These are phyloP conservation scores for Zootermopsis nevadensis DNA, from an alignment of 2,888 invertebrate species.

Conservation along the genomic window DNA sequence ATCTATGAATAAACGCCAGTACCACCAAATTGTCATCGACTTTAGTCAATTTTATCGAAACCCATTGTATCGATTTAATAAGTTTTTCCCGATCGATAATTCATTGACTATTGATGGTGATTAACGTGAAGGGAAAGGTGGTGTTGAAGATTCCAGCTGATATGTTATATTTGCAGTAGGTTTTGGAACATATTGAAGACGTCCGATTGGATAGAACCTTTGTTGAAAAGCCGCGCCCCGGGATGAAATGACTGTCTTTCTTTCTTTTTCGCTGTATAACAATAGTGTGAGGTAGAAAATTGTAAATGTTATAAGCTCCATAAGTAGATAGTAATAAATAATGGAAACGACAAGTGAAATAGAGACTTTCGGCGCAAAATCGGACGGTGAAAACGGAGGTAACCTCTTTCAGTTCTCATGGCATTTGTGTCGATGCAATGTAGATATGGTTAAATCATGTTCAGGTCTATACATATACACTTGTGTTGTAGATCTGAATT, in stretches of 20 bases:
- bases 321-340: neutral
- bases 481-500: conserved; percentile 17
- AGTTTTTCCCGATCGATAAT: neutral
- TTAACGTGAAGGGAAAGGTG: neutral
- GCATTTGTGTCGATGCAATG: neutral
- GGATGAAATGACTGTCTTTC: neutral
- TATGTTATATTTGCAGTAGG: neutral
- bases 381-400: neutral
- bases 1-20: neutral
- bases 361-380: neutral
- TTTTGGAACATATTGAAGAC: neutral
- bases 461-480: neutral
- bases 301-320: neutral
- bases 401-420: neutral
- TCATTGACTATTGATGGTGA: neutral
- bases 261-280: neutral
- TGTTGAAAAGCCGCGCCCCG: neutral
- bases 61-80: neutral
- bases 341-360: neutral
- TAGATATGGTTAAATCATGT: neutral
- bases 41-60: neutral
- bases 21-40: no score
- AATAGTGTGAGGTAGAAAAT: neutral
- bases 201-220: neutral
- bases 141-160: neutral